Evolutionary conservation across 2,113 vertebrate genomes (phyloP).

Genomic region (Herpetotheres cachinnans): DNA sequence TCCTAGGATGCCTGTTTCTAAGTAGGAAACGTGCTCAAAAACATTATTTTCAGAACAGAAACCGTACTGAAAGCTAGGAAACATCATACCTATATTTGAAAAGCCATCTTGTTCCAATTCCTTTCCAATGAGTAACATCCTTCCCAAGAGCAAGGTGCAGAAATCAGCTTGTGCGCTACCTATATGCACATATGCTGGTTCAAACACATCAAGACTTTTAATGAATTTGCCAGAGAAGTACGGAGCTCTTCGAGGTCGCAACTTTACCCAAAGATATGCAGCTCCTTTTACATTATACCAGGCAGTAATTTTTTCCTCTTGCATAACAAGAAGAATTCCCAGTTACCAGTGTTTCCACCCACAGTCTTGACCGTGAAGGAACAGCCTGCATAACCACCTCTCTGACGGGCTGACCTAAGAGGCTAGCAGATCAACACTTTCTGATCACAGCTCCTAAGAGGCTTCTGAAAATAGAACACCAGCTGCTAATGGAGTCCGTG

Average conservation of each 20-base stretch:
- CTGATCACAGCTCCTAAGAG: not conserved
- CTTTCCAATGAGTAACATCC: conserved; percentile 2
- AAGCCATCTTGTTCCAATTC: not conserved
- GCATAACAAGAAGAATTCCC: not conserved
- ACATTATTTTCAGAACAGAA: not conserved
- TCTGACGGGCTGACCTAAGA: not conserved
- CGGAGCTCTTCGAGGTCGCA: not conserved
- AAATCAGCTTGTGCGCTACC: not conserved
- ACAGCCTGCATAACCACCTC: not conserved
- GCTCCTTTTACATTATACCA: not conserved
- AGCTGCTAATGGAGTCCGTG: not conserved
- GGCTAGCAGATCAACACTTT: not conserved
- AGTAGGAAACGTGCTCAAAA: not conserved
- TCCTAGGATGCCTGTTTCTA: not conserved
- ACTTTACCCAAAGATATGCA: not conserved
- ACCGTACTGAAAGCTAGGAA: not conserved
- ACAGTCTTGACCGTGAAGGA: not conserved
- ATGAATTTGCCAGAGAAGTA: not conserved
- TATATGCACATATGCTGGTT: accelerated
- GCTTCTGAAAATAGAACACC: not conserved
- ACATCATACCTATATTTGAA: conserved; percentile 14
- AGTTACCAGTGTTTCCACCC: not conserved
- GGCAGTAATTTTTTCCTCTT: not conserved
- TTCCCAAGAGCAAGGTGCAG: not conserved
- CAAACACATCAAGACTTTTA: not conserved